Evolutionary conservation across 2,888 invertebrate species (phyloP).

Genomic region (Thecocarcelia acutangulata): DNA sequence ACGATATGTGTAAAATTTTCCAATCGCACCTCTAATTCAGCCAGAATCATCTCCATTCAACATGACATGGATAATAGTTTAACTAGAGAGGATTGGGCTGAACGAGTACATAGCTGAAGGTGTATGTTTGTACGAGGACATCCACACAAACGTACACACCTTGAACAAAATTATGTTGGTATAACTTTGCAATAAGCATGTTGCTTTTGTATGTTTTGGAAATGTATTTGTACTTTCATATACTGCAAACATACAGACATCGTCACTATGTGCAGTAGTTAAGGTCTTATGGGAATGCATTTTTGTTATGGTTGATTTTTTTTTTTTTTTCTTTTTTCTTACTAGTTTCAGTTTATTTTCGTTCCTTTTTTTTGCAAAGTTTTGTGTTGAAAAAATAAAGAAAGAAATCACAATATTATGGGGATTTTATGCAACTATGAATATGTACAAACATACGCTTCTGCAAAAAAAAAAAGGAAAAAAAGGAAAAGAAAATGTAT

Average conservation of each 20-base stretch:
- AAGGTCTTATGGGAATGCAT: slow-evolving; percentile 57
- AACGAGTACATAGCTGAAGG: not conserved
- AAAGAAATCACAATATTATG: slow-evolving; percentile 64
- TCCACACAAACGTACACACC: not conserved
- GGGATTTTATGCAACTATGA: slow-evolving; percentile 59
- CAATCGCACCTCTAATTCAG: slow-evolving; percentile 1
- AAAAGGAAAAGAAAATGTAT: slow-evolving; percentile 25
- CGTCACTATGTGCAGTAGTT: slow-evolving; percentile 44
- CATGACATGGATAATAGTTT: slow-evolving; percentile 64
- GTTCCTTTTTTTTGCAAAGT: slow-evolving; percentile 24
- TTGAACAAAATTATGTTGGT: not conserved
- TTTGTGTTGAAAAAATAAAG: slow-evolving; percentile 50
- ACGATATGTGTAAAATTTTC: slow-evolving; percentile 20
- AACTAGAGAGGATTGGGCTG: slow-evolving; percentile 56
- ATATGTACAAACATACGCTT: slow-evolving; percentile 30
- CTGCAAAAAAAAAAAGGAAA: not conserved
- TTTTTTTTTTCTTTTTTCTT: slow-evolving; percentile 30
- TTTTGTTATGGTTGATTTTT: slow-evolving; percentile 52
- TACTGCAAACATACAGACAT: not conserved
- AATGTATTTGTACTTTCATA: slow-evolving; percentile 26
- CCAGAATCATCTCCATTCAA: slow-evolving; percentile 43
- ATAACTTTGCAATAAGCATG: slow-evolving; percentile 17
- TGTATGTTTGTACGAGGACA: not conserved
- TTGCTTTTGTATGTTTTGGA: slow-evolving; percentile 30
- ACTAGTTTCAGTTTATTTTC: slow-evolving; percentile 25